Base-by-base conservation (phyloP, 2,888 invertebrate species). In the Anthrax anthrax region DNA sequence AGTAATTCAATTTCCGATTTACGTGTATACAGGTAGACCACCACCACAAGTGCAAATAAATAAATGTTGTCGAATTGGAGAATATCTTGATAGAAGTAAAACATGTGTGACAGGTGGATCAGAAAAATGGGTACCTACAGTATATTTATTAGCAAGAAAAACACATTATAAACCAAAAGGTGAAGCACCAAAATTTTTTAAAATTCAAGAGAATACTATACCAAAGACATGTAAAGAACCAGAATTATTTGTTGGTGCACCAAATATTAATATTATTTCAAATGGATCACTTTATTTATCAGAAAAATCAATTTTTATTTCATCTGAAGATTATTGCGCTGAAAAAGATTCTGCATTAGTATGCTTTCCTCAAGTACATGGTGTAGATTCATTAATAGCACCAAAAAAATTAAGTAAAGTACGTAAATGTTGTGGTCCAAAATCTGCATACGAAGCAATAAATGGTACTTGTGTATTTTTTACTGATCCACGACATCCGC, bases 381-480 rank as follows among this genome's bases (percentile, higher is more conserved):
- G 57, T 4, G 54, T 57, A 9, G 58, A 59, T 36, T 52, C 46
- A 12, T 45, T 56, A 16, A 52, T 54, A 18, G 57, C 59, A 29
- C 56, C 62, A n/a, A 47, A 50, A 51, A 51, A 55, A 44, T 51
- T 60, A 52, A 61, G 63, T 29, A 59, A 58, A 52, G 60, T 75
- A 37, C 70, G 72, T 58, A 83, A 84, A 64, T 88, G 88, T 59
- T 88, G 88, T 62, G 80, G 80, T 4, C 70, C 71, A 43, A 71
- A 74, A 42, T 77, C 75, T 10, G 74, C 72, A 43, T 84, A 76
- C 57, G 76, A 74, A 61, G 77, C 74, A 60, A 69, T 57, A 47
- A 71, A 65, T 58, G 70, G 59, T 61, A 73, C 70, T 52, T 77
- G 72, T 62, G 65, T 61, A 54, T 58, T 53, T 50, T 55, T 59